Base-by-base conservation (phyloP, 2,113 vertebrate species). In the Zonotrichia leucophrys region DNA sequence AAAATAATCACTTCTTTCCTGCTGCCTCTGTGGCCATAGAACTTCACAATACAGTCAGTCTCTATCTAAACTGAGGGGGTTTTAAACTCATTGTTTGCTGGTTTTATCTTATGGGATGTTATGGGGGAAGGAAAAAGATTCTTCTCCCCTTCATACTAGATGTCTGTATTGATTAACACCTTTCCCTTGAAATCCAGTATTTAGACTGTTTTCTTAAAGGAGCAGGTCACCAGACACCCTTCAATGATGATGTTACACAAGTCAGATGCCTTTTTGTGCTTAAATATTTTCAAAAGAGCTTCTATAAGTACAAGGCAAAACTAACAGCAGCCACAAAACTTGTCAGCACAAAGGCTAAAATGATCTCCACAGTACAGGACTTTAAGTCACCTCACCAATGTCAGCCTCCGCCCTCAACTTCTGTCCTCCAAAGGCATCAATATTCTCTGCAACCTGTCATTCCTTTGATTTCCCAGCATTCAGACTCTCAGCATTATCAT, bases 281-380 rank as follows among this genome's bases (percentile, higher is more conserved):
- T 25, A 19, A 7, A 2, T 3, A 19, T 55, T 70, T 66, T 44
- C 5, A 11, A 15, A 76, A 81, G 4, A 72, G 12, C 13, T 15
- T 55, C 30, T 21, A 0, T 7, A 59, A 70, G 55, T 42, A 69
- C 19, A 55, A 89, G 70, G 28, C 31, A 35, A 23, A 63, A 47
- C 9, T 23, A 39, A 39, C 2, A 1, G 22, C 55, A 92, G 42
- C 35, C 60, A 67, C 23, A 64, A 30, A 92, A 92, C 15, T 22
- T 46, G 11, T 28, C 53, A 82, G 60, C 52, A 47, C 5, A 14
- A 95, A 80, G 27, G 47, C 27, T 14, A 12, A 16, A 86, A 80
- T 30, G 7, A 28, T 58, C 16, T 41, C 44, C n/a, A 22, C 0
- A 0, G 14, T 10, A 42, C 28, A 47, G 3, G 5, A n/a, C 37